A percentile compares a stretch with the other conserved stretches of the same genome.
These are phyloP conservation scores for Tribolium freemani DNA, from an alignment of 2,888 invertebrate species.

Conservation along the genomic window DNA sequence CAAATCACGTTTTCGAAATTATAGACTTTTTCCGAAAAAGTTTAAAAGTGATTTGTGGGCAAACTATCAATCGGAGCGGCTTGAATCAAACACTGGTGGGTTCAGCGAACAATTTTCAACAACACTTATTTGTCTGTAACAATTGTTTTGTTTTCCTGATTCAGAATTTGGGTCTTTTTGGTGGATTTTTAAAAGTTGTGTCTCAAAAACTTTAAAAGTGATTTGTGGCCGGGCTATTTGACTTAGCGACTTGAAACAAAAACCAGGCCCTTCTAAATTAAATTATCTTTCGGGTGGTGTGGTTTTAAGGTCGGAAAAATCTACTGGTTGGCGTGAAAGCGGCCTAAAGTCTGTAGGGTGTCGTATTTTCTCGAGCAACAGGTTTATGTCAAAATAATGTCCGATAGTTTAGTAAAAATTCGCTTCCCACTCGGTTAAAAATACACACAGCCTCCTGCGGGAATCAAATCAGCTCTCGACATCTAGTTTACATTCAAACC, in stretches of 20 bases:
- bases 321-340: too few relatives aligned
- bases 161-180: not conserved
- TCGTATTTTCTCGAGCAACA: not conserved
- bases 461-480: slow-evolving; percentile 10
- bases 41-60: not conserved
- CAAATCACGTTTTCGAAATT: not conserved
- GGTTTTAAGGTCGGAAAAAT: too few relatives aligned
- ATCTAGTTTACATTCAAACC: slow-evolving; percentile 21
- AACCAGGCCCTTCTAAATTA: too few relatives aligned
- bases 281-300: too few relatives aligned
- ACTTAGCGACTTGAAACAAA: too few relatives aligned
- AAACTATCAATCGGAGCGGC: not conserved
- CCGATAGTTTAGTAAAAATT: not conserved
- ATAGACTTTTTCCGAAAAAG: too few relatives aligned
- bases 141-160: not conserved
- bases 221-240: not conserved
- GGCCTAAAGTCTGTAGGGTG: not conserved
- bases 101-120: not conserved
- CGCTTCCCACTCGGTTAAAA: slow-evolving; percentile 6
- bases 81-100: not conserved
- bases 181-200: too few relatives aligned
- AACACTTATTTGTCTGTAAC: too few relatives aligned
- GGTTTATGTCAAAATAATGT: not conserved
- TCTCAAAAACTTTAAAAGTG: not conserved
- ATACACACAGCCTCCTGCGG: slow-evolving; percentile 6